Base-by-base conservation (phyloP, 2,797 vertebrate genomes). In the Sylvilagus floridanus region DNA sequence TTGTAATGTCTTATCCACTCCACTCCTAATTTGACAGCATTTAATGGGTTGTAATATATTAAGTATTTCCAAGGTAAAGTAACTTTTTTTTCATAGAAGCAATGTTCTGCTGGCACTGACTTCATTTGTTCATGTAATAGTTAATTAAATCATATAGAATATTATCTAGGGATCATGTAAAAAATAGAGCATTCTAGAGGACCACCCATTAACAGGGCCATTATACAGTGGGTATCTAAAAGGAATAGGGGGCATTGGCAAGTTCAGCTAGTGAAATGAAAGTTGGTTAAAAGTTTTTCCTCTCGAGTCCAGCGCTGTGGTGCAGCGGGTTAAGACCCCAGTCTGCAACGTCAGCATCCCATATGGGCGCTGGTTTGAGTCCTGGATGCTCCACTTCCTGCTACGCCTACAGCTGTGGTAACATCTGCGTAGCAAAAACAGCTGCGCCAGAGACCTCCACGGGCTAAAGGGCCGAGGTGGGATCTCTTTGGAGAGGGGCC, bases 11-110 rank as follows among this genome's bases (percentile, higher is more conserved):
- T 83, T 5, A 71, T 16, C 35, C 47, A 28, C 50, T 93, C 24
- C 75, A 63, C 93, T 89, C 35, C 84, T 93, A 96, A 84, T 82
- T 96, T 89, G 65, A 79, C 12, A 87, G 62, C 54, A 62, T 86
- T 81, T 88, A 90, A 26, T 50, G 17, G 21, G 28, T 78, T 65
- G 50, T 86, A 86, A 63, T 22, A 72, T 57, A 52, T 12, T 60
- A 42, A 84, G 24, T 84, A 35, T 94, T 93, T n/a, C 37, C 16
- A 81, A 71, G 95, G 17, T 84, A 78, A 62, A 84, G 50, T 63
- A 87, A 13, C 81, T 32, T 63, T 83, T 77, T 88, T 77, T 42
- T 60, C 17, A 30, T 35, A 82, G 63, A 93, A 79, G 77, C 65
- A 85, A 35, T 10, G 87, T 92, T 60, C 30, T 84, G 37, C 32